Conservation (phyloP, 2,888 invertebrate species). For the Lasioglossum leucozonium region DNA sequence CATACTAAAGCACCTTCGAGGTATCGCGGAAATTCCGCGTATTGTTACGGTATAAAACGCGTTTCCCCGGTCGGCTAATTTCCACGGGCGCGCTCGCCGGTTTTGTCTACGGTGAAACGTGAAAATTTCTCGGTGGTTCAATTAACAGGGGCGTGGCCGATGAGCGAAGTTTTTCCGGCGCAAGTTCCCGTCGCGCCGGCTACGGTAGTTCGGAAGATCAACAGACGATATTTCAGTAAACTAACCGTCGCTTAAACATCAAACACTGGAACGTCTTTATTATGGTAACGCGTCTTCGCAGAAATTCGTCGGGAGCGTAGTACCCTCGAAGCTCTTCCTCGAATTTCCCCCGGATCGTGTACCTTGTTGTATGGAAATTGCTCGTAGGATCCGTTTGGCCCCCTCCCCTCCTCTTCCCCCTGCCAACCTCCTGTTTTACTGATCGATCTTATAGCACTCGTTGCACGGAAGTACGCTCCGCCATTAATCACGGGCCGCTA, state of each 20-base stretch:
- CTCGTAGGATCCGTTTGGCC: conserved; percentile 42
- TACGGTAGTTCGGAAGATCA: conserved; percentile 5
- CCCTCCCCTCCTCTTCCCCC: conserved; percentile 22
- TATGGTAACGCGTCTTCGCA: conserved; percentile 27
- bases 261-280: conserved; percentile 28
- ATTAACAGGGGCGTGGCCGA: neutral
- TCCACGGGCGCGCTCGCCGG: accelerated
- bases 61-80: too few relatives aligned
- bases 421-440: conserved; percentile 31
- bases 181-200: neutral
- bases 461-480: conserved; percentile 54
- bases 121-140: neutral
- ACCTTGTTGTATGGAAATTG: conserved; percentile 51
- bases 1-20: too few relatives aligned
- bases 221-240: conserved; percentile 34
- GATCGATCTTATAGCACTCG: conserved; percentile 67
- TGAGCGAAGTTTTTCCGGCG: neutral
- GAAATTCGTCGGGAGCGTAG: conserved; percentile 3
- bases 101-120: neutral
- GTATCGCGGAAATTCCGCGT: neutral
- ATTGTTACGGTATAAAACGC: neutral
- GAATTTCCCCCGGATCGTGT: conserved; percentile 32
- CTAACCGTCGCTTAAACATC: conserved; percentile 18
- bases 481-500: conserved; percentile 76
- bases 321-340: conserved; percentile 30